Evolutionary conservation across 1,140 invertebrate genomes (phyloP), one percentile per base, ranked within the genome.

Genomic region (Hylaeus anthracinus): DNA sequence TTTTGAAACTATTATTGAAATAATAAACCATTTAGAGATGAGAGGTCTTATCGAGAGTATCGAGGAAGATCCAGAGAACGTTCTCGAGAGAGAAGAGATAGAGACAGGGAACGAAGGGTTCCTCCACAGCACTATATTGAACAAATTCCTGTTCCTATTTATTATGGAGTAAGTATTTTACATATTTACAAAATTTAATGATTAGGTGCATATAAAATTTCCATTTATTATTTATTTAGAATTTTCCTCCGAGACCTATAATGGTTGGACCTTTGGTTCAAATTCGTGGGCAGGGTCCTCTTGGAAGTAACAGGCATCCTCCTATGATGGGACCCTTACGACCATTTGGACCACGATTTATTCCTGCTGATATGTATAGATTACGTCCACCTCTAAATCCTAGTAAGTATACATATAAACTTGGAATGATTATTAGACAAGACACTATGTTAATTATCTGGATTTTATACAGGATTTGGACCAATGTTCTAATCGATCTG

Each of bases 341-440:
- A 81, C 82, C 83, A 55, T 88, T 83, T 67, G 65, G 77, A 56
- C 89, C 89, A 41, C 81, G 84, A 75, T 90, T 88, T 51, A 61
- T 84, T 39, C 82, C 82, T 12, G 82, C 83, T 3, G 61, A 87
- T 72, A 67, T 85, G 26, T 85, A 79, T 45, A 82, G 85, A 79
- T 55, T 86, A 10, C 84, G 80, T 58, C 61, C 83, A 70, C 65
- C 84, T 0, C 63, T 48, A 56, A 80, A 88, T 83, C 79, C 83
- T 74, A 72, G 85, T 86, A 86, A 65, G 69, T 66, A 64, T 14
- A 76, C 60, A 37, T 63, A 63, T 66, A 58, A 39, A 76, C 14
- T 72, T 45, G 10, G 14, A 58, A 37, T 48, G 26, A 41, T 56
- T n/a, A 9, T 14, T 51, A 15, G 10, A 56, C 15, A 39, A 55